These are phyloP conservation scores for Acrobasis repandana DNA, from an alignment of 2,888 invertebrate species.

Conservation along the genomic window DNA sequence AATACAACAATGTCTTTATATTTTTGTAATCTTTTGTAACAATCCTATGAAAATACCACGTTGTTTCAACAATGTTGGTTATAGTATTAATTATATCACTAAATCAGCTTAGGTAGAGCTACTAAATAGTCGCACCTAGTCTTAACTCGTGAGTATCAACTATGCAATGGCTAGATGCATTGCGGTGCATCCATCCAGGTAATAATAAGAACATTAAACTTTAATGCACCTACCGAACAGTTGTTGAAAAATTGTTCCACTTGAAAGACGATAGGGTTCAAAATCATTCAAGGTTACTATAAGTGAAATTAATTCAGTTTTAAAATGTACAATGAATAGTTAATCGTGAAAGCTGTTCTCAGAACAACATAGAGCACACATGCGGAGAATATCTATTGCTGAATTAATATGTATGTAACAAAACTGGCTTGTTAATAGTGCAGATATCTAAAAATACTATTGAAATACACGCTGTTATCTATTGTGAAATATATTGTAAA, in stretches of 20 bases:
- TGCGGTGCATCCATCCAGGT: conserved; percentile 63
- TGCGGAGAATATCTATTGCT: conserved; percentile 57
- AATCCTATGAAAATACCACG: not conserved
- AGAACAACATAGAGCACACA: conserved; percentile 56
- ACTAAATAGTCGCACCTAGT: conserved; percentile 51
- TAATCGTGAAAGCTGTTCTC: conserved; percentile 71
- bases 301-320: conserved; percentile 58
- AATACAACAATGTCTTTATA: conserved; percentile 7
- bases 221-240: conserved; percentile 37
- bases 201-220: conserved; percentile 42
- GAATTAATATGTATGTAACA: conserved; percentile 23
- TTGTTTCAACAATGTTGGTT: not conserved
- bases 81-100: not conserved
- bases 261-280: conserved; percentile 43
- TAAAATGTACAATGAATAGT: conserved; percentile 59
- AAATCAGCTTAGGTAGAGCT: not conserved
- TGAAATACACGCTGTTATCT: not conserved
- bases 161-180: conserved; percentile 51
- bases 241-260: conserved; percentile 43
- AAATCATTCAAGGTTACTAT: conserved; percentile 36
- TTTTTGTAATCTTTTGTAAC: conserved; percentile 6
- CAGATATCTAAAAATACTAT: conserved; percentile 4
- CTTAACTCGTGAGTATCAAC: conserved; percentile 49
- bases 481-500: not conserved
- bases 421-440: not conserved